Evolutionary conservation across 2,888 invertebrate species (phyloP), one percentile per base, ranked within the genome.

Genomic region (Tryphoninae sp.): DNA sequence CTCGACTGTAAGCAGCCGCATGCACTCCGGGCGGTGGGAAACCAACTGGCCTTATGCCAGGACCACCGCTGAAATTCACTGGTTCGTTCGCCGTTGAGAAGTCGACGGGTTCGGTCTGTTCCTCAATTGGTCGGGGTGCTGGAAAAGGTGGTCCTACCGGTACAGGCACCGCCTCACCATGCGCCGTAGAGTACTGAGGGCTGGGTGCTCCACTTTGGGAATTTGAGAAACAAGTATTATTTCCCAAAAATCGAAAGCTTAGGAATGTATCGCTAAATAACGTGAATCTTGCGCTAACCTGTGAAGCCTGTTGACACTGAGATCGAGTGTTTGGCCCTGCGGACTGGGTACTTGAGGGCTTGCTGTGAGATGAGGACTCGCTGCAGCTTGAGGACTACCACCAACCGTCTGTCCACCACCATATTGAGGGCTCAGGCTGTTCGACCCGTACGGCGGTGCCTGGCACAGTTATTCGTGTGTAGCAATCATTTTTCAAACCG

Each of bases 301-400:
- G 94, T 96, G 96, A 92, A 97, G 94, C 92, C 96, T 94, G 92
- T 96, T 96, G 88, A 97, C 97, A 93, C 97, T 97, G 92, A 97
- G 95, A 93, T 97, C 97, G 92, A 97, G 94, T 88, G 97, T 97
- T 92, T 97, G 97, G 88, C 97, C 97, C 93, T 97, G 97, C 84
- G 97, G 97, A 93, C 97, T 97, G 90, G 97, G 97, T 93, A 97
- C 97, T 94, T 97, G 96, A 85, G 97, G 97, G 93, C 97, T 97
- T 90, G 96, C 96, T 86, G 96, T 95, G 87, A 96, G 94, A 91
- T 95, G 95, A 85, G 97, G 97, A 92, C 96, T 97, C 85, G 96
- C 96, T 86, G 96, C 96, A 81, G 96, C 96, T 92, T 96, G 96
- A 86, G 97, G 97, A 92, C 96, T 96, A 88, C 96, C 96, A 84